These are phyloP conservation scores for Epiblema foenella DNA, from an alignment of 2,888 invertebrate species.

Conservation along the genomic window DNA sequence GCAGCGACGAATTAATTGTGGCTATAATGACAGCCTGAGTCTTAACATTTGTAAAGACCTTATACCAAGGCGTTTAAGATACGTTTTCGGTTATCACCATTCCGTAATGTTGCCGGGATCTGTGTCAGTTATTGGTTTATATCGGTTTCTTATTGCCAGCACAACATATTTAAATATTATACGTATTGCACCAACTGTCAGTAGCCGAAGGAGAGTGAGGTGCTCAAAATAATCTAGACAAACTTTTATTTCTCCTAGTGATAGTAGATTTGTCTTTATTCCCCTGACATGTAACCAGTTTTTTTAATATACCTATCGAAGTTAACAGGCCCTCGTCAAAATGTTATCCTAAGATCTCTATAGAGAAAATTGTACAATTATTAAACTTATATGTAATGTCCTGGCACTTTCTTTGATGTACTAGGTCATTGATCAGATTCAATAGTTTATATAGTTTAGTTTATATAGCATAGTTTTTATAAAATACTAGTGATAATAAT, in stretches of 20 bases:
- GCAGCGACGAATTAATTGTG: constrained; percentile 74
- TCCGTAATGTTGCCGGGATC: constrained; percentile 8
- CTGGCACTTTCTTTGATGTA: background rate
- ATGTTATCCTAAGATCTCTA: constrained; percentile 18
- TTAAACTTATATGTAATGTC: background rate
- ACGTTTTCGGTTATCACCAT: background rate
- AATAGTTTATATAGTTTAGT: too few relatives aligned
- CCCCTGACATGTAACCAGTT: constrained; percentile 4
- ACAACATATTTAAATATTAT: constrained; percentile 3
- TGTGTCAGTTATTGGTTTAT: constrained; percentile 49
- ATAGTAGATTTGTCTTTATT: background rate
- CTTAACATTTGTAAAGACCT: background rate
- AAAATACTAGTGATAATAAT: too few relatives aligned
- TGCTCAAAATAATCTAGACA: too few relatives aligned
- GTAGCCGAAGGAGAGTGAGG: too few relatives aligned
- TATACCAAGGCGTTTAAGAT: background rate
- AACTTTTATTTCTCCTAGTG: too few relatives aligned
- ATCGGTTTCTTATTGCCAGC: constrained; percentile 56
- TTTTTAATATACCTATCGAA: constrained; percentile 23
- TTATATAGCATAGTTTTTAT: too few relatives aligned
- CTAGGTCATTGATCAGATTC: too few relatives aligned
- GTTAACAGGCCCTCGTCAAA: background rate
- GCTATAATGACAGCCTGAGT: constrained; percentile 65
- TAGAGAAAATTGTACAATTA: constrained; percentile 4
- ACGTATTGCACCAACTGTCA: background rate